Conservation (phyloP, 1,140 invertebrate genomes). For the Asobara japonica region DNA sequence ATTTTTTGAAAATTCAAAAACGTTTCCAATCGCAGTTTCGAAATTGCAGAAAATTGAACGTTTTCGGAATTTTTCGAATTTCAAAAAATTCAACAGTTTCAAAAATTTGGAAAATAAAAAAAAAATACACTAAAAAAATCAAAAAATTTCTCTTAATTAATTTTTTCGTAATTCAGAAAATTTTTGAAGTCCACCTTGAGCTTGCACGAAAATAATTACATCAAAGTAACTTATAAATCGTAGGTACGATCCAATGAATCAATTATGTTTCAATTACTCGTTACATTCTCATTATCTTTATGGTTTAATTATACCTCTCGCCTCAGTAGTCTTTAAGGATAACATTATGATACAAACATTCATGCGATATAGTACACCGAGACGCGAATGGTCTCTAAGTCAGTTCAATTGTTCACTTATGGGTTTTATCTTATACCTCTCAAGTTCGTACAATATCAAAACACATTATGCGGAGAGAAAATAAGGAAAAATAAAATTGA, state of each 20-base stretch:
- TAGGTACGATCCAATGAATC: too few species aligned
- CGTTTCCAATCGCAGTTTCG: too few species aligned
- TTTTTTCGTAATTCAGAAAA: too few species aligned
- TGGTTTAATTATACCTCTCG: neutral
- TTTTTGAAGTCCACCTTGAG: too few species aligned
- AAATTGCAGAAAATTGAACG: too few species aligned
- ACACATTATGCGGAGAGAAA: neutral
- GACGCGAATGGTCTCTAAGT: slow-evolving; percentile 24
- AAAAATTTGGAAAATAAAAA: too few species aligned
- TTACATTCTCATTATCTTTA: neutral
- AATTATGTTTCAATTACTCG: neutral
- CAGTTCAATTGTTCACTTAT: slow-evolving; percentile 26
- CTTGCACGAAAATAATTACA: neutral
- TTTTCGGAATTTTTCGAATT: too few species aligned
- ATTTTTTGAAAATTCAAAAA: too few species aligned
- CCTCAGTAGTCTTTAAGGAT: neutral
- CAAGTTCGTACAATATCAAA: neutral
- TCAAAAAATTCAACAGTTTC: too few species aligned
- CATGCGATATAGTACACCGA: slow-evolving; percentile 24
- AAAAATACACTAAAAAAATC: too few species aligned
- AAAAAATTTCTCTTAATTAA: too few species aligned
- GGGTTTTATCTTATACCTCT: slow-evolving; percentile 1
- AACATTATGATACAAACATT: slow-evolving; percentile 27
- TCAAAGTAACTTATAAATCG: neutral
- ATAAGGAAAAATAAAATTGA: neutral